phyloP scores from a whole-genome alignment of 1,140 invertebrate species.

The Watersipora subatra region DNA sequence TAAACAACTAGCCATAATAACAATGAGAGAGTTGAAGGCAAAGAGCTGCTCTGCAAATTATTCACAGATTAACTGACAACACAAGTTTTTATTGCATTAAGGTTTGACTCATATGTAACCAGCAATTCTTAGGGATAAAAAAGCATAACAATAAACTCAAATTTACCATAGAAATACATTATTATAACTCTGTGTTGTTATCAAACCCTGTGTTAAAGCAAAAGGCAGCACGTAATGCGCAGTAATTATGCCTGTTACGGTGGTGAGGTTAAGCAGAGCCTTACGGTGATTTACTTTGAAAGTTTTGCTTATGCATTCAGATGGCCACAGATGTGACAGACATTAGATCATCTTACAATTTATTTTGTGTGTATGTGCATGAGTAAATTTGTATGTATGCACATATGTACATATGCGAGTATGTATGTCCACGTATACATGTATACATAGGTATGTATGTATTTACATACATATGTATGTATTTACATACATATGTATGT shows the following conservation, averaged over 20 bases:
- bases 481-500: too few species aligned
- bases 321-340: not conserved
- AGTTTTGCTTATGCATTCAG: not conserved
- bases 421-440: too few species aligned
- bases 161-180: too few species aligned
- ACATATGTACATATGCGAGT: not conserved
- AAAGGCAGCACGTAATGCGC: too few species aligned
- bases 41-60: not conserved
- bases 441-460: too few species aligned
- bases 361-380: not conserved
- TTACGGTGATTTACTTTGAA: not conserved
- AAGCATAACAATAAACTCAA: too few species aligned
- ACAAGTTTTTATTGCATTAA: not conserved
- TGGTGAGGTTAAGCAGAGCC: not conserved
- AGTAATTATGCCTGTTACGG: too few species aligned
- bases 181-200: too few species aligned
- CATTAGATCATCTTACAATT: not conserved
- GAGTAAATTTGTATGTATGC: not conserved
- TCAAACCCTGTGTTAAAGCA: too few species aligned
- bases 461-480: too few species aligned
- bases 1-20: not conserved
- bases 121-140: too few species aligned
- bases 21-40: not conserved
- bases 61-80: not conserved
- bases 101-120: not conserved